Percentiles rank a stretch among this genome's conserved stretches.
phyloP scores from a whole-genome alignment of 2,888 invertebrate genomes.

The Stenodera caucasica region DNA sequence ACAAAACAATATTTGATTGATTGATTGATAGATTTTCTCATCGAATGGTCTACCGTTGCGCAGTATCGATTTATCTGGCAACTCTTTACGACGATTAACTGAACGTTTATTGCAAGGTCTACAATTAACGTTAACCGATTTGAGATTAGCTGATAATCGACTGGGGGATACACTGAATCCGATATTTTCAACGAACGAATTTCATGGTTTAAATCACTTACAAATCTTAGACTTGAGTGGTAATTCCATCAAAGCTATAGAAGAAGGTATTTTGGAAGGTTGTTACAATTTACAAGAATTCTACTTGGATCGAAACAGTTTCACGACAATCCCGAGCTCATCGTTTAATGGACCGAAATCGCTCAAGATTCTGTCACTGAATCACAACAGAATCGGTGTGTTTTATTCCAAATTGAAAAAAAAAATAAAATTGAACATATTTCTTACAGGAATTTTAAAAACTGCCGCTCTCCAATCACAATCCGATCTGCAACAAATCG shows the following conservation, averaged over 20 bases:
- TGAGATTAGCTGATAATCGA: constrained; percentile 78
- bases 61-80: constrained; percentile 79
- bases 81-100: constrained; percentile 76
- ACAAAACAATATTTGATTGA: too few species aligned
- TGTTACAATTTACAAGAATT: constrained; percentile 79
- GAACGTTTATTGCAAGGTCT: constrained; percentile 73
- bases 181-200: constrained; percentile 84
- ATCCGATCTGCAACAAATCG: constrained; percentile 70
- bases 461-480: constrained; percentile 70
- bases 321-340: constrained; percentile 73
- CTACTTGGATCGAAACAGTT: constrained; percentile 77
- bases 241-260: constrained; percentile 79
- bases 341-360: constrained; percentile 80
- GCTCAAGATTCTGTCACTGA: constrained; percentile 72
- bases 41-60: constrained; percentile 72
- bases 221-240: constrained; percentile 76
- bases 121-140: constrained; percentile 67
- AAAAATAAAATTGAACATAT: not conserved
- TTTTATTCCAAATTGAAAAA: constrained; percentile 16
- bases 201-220: constrained; percentile 74
- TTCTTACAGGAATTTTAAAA: constrained; percentile 66
- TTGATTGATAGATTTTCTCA: constrained; percentile 72
- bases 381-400: constrained; percentile 81
- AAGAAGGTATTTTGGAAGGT: constrained; percentile 84
- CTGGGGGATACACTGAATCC: constrained; percentile 89